Evolutionary conservation across 1,140 invertebrate species (phyloP).

Genomic region (Heliconius eleuchia): DNA sequence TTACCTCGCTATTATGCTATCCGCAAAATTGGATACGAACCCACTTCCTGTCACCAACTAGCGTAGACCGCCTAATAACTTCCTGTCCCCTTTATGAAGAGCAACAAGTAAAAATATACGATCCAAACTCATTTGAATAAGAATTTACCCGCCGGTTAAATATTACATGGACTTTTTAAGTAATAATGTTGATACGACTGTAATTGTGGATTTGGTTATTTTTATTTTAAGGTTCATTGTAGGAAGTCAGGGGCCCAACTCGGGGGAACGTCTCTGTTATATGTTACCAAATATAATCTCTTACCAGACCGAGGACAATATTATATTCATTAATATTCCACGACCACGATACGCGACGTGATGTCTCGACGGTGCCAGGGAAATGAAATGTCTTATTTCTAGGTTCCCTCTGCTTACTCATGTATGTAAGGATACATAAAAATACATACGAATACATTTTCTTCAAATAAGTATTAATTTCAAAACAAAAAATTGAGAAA

Average conservation of each 20-base stretch:
- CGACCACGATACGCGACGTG: no score
- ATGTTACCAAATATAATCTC: not conserved
- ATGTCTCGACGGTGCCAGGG: no score
- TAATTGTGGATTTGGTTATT: not conserved
- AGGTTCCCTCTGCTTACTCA: no score
- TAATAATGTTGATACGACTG: conserved; percentile 32
- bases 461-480: no score
- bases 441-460: no score
- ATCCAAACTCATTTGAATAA: conserved; percentile 42
- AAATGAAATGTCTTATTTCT: no score
- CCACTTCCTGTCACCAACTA: not conserved
- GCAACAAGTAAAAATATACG: conserved; percentile 30
- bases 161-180: conserved; percentile 26
- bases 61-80: conserved; percentile 3
- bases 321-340: no score
- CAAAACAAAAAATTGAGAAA: no score
- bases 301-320: no score
- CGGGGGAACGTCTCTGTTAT: no score
- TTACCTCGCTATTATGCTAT: not conserved
- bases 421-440: no score
- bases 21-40: not conserved
- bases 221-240: not conserved
- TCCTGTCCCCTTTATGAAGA: conserved; percentile 12
- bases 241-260: not conserved
- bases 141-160: conserved; percentile 37